These are phyloP conservation scores for Colletes latitarsis DNA, from an alignment of 1,140 invertebrate species.

Conservation along the genomic window DNA sequence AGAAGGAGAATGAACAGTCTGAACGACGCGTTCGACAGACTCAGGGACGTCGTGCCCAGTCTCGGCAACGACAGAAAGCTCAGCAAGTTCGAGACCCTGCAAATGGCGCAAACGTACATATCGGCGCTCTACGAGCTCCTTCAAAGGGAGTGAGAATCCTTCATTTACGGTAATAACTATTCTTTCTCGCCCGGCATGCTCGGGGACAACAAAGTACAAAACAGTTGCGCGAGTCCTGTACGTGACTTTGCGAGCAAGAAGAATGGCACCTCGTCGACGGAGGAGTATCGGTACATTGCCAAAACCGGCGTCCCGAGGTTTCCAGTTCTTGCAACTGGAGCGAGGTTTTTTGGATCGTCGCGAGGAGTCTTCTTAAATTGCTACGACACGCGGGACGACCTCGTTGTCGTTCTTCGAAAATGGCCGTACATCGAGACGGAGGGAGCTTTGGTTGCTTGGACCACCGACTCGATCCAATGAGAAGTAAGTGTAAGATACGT, in stretches of 20 bases:
- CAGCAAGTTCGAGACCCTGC: constrained; percentile 93
- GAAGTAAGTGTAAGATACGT: too few relatives aligned
- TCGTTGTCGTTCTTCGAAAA: background rate
- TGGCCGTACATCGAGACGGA: too few relatives aligned
- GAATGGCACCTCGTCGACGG: background rate
- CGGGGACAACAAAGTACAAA: constrained; percentile 1
- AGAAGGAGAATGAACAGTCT: constrained; percentile 90
- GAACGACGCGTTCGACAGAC: constrained; percentile 90
- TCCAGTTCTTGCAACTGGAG: constrained; percentile 11
- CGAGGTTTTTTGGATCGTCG: background rate
- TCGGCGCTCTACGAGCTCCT: constrained; percentile 86
- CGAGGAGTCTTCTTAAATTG: background rate
- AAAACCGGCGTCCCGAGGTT: background rate
- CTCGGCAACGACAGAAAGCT: constrained; percentile 89
- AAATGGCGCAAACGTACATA: constrained; percentile 95
- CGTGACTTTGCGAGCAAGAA: background rate
- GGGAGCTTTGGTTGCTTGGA: too few relatives aligned
- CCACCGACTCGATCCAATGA: too few relatives aligned
- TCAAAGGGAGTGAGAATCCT: constrained; percentile 66
- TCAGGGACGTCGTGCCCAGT: constrained; percentile 91
- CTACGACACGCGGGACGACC: background rate
- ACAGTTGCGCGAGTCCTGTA: background rate
- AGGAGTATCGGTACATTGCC: background rate
- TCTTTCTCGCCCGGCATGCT: background rate
- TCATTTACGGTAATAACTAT: background rate